Percentiles rank a stretch among this genome's conserved stretches.
Conservation (phyloP, 2,797 vertebrate genomes). For the Petrocephalus schoutedeni region DNA sequence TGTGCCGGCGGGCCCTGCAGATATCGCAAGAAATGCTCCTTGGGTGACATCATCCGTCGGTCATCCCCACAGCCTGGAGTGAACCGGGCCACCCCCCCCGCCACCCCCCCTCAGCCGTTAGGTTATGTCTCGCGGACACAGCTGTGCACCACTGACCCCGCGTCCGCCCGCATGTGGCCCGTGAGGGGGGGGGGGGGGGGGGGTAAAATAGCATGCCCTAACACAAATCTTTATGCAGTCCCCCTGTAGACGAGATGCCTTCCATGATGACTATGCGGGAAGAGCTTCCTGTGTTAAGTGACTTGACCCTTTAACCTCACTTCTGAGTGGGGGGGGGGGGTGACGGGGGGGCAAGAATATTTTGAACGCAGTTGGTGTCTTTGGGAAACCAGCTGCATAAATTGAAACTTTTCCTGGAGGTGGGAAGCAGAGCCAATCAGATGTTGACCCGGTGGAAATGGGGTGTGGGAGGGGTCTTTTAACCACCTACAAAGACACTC, state of each 20-base stretch:
- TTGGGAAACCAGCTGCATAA: background rate
- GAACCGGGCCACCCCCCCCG: background rate
- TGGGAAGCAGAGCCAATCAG: background rate
- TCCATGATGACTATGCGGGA: background rate
- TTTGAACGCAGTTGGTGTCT: background rate
- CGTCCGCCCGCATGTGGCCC: background rate
- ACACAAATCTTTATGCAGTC: background rate
- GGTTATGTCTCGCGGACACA: conserved; percentile 15
- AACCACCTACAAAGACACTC: background rate
- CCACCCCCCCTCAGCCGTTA: background rate
- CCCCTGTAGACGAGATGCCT: background rate
- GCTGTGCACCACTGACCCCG: background rate
- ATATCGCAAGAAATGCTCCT: conserved; percentile 18
- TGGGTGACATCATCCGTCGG: conserved; percentile 21
- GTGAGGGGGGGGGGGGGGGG: background rate
- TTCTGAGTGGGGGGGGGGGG: background rate
- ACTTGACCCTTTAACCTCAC: conserved; percentile 19
- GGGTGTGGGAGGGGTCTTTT: background rate
- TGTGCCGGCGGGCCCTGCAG: background rate
- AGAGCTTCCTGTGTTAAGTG: conserved; percentile 15
- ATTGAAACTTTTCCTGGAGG: background rate
- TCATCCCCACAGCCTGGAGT: conserved; percentile 3
- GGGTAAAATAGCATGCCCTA: background rate
- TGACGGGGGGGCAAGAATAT: background rate
- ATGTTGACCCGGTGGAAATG: background rate